Evolutionary conservation across 2,888 invertebrate species (phyloP), one percentile per base, ranked within the genome.

Genomic region (Crocallis elinguaria): DNA sequence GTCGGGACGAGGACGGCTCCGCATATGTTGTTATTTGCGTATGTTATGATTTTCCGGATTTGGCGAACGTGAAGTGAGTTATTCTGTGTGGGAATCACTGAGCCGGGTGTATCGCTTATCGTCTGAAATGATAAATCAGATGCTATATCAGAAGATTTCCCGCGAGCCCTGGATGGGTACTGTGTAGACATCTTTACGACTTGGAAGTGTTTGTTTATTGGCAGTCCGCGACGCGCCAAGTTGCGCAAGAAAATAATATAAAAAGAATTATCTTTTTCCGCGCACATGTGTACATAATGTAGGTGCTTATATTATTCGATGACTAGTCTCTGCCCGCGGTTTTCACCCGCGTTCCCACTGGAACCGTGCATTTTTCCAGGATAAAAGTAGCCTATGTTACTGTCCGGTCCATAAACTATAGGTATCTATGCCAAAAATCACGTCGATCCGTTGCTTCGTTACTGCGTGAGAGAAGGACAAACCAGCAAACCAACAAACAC

Each of bases 1-100:
- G 84, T 82, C 75, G 66, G 63, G 61, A 63, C 7, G 71, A 75
- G 71, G 70, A 69, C 66, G 51, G n/a, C 6, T n/a, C 54, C 77
- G 63, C 84, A 86, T 80, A 83, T 87, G 87, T 54, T 27, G 44
- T 36, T 71, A 72, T 78, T 77, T 77, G 76, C 72, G 73, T 65
- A 58, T 73, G 69, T 71, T 73, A 72, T 75, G 64, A 73, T 64
- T 57, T 52, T 16, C 33, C 23, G 41, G 49, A 25, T 12, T 12
- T 5, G 11, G 12, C 12, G 27, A 7, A n/a, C 27, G 29, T 6
- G 3, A 3, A 6, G 19, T 3, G 19, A 6, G 11, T 4, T 27
- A 33, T 17, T 30, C 14, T n/a, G 19, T 51, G 43, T 45, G 54
- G 35, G 33, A 48, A 27, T 46, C n/a, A n/a, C n/a, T n/a, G n/a